phyloP scores from a whole-genome alignment of 1,140 invertebrate species.

The Hypsibius dujardini region DNA sequence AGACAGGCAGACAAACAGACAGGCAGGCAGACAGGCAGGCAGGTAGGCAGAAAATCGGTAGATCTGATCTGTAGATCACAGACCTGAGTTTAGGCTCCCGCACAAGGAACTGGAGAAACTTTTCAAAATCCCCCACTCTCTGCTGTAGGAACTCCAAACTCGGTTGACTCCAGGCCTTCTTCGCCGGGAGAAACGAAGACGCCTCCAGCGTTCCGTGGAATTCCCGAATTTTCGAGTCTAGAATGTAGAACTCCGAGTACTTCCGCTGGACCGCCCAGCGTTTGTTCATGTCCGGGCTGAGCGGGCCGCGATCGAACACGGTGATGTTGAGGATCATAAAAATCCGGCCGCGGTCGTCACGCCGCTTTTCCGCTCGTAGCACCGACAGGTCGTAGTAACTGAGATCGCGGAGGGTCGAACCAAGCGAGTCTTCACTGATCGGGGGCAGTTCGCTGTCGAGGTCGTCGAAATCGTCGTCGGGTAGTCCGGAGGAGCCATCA shows the following conservation, averaged over 20 bases:
- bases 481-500: not conserved
- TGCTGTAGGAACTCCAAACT: not conserved
- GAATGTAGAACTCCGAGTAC: constrained; percentile 11
- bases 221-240: not conserved
- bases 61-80: too few species aligned
- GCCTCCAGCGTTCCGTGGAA: not conserved
- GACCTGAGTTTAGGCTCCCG: not conserved
- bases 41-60: too few species aligned
- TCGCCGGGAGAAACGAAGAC: not conserved
- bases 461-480: constrained; percentile 13
- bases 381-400: not conserved
- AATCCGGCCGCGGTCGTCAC: constrained; percentile 8
- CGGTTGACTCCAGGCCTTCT: not conserved
- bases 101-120: not conserved
- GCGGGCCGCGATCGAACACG: not conserved
- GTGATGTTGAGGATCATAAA: constrained; percentile 12
- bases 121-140: not conserved
- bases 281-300: not conserved
- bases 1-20: too few species aligned
- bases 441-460: not conserved
- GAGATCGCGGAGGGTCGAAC: not conserved
- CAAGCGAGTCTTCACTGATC: constrained; percentile 1
- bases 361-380: not conserved
- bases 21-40: too few species aligned
- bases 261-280: not conserved